Conservation (phyloP, 2,797 vertebrate species). For the Sardinella longiceps region DNA sequence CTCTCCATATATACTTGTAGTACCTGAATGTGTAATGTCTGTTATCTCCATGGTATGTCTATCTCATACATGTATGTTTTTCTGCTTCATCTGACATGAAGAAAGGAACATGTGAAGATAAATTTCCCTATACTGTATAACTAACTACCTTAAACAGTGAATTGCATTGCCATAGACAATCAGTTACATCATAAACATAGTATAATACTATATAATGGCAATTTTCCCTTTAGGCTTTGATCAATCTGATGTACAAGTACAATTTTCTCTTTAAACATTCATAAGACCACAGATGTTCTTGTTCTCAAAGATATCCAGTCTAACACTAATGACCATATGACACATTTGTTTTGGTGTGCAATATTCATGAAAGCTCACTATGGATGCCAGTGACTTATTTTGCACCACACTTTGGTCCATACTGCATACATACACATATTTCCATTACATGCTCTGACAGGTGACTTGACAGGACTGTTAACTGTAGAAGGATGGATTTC, state of each 20-base stretch:
- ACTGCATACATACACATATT: neutral
- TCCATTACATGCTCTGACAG: neutral
- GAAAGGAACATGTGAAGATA: too few species aligned
- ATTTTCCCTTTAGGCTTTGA: neutral
- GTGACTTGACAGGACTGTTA: neutral
- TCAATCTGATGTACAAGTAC: too few species aligned
- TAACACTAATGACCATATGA: neutral
- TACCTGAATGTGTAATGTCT: too few species aligned
- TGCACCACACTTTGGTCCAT: neutral
- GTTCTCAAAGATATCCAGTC: neutral
- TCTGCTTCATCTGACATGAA: too few species aligned
- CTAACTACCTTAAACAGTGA: neutral
- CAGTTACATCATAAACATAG: neutral
- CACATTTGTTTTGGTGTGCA: neutral
- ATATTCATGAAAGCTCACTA: neutral
- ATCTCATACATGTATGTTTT: too few species aligned
- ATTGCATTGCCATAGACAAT: neutral
- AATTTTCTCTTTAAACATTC: too few species aligned
- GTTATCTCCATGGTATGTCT: too few species aligned
- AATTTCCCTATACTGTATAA: too few species aligned
- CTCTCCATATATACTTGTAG: too few species aligned
- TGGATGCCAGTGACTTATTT: neutral
- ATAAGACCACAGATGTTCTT: too few species aligned
- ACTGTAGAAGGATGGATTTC: neutral
- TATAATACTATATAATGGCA: too few species aligned